Evolutionary conservation across 2,797 vertebrate genomes (phyloP).

Genomic region (Phataginus tricuspis): DNA sequence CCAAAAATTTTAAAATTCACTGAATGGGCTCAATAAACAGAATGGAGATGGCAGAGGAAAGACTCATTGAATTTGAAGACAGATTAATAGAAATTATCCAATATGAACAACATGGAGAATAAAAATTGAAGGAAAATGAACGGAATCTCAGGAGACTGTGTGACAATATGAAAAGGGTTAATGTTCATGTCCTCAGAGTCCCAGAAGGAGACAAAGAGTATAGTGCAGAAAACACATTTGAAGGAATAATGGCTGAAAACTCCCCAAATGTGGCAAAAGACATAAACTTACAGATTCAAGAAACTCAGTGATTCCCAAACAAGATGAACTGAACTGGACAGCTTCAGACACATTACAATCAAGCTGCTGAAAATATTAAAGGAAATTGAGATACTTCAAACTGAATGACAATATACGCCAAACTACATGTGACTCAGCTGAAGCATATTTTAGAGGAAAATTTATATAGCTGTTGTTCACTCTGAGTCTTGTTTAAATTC

Average conservation of each 20-base stretch:
- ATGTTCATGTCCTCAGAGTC: neutral
- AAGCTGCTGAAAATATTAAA: neutral
- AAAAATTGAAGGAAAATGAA: neutral
- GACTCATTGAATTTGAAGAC: neutral
- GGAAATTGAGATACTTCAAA: neutral
- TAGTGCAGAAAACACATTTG: neutral
- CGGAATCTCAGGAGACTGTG: neutral
- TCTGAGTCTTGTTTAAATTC: neutral
- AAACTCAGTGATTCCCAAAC: neutral
- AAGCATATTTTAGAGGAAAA: neutral
- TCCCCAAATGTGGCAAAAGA: neutral
- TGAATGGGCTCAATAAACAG: neutral
- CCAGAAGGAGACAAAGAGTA: neutral
- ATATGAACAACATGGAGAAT: neutral
- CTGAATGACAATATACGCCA: neutral
- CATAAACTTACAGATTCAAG: neutral
- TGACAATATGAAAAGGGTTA: neutral
- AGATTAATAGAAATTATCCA: neutral
- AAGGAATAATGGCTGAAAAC: neutral
- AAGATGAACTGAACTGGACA: neutral
- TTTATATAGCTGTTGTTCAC: neutral
- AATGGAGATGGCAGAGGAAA: neutral
- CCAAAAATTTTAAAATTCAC: neutral
- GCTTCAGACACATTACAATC: neutral
- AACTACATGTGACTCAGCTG: neutral